Base-by-base conservation (phyloP, 2,888 invertebrate genomes). In the Clusia tigrina region DNA sequence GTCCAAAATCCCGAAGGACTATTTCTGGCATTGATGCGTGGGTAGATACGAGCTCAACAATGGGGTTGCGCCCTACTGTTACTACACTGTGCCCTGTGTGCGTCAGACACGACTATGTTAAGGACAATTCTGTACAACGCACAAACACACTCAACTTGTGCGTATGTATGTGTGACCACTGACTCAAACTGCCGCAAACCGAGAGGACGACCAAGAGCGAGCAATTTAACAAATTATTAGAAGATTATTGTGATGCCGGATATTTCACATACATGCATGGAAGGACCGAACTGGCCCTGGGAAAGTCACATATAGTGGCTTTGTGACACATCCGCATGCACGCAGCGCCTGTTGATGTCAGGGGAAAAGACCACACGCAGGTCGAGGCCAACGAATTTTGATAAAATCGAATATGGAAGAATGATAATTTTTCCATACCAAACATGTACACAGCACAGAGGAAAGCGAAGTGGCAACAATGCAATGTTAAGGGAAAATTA, bases 171-270 rank as follows among this genome's bases (percentile, higher is more conserved):
- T 52, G 51, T 37, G 22, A 32, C 18, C 71, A 72, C 72, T 71
- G 66, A 74, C 72, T 77, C 32, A 12, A 73, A 75, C n/a, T n/a
- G n/a, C n/a, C n/a, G n/a, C n/a, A n/a, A n/a, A n/a, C n/a, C n/a
- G n/a, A n/a, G n/a, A n/a, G n/a, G n/a, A 73, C 72, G 78, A 73
- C 70, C 75, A 71, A 69, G 68, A 75, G 71, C 74, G 75, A 73
- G 75, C 78, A 78, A 78, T 77, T 77, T 78, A 70, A 73, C 69
- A 78, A 77, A 77, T 78, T 77, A 77, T 78, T 77, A 77, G 77
- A 74, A 77, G 78, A 78, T 78, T 71, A 78, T 78, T 75, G 78
- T 64, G 70, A 71, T 64, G 74, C 48, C 64, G 54, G 64, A 59
- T 42, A 17, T 42, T 42, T 5, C 42, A 42, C 9, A n/a, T n/a